Conservation (phyloP, 2,888 invertebrate species). For the Gryllus longicercus region DNA sequence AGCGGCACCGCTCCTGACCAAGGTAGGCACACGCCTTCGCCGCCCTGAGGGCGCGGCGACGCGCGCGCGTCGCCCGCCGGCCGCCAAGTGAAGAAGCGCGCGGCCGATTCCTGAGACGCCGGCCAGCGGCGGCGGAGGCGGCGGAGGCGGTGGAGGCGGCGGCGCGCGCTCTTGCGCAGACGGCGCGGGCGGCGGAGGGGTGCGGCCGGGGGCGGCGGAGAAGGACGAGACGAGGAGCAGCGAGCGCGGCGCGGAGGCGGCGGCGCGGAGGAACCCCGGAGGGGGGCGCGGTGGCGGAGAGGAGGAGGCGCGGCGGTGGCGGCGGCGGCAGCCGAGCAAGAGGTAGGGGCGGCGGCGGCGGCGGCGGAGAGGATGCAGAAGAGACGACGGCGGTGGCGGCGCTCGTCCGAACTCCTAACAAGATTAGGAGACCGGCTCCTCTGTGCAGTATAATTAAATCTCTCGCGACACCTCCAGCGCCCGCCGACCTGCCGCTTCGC, state of each 20-base stretch:
- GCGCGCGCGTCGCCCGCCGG: slow-evolving; percentile 8
- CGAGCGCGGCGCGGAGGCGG: neutral
- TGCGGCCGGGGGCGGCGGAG: slow-evolving; percentile 9
- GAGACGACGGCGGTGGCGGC: neutral
- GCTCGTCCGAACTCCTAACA: slow-evolving; percentile 6
- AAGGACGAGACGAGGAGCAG: slow-evolving; percentile 17
- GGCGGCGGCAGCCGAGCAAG: neutral
- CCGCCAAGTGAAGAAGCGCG: slow-evolving; percentile 7
- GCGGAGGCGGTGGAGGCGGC: neutral
- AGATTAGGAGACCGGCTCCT: slow-evolving; percentile 7
- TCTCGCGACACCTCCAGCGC: slow-evolving; percentile 8
- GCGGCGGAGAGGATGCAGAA: neutral
- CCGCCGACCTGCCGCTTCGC: slow-evolving; percentile 17
- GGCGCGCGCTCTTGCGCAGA: slow-evolving; percentile 17
- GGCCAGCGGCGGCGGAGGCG: neutral
- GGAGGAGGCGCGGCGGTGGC: neutral
- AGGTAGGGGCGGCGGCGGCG: neutral
- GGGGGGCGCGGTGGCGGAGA: neutral
- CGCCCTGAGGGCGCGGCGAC: neutral
- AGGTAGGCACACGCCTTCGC: neutral
- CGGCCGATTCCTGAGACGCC: slow-evolving; percentile 5
- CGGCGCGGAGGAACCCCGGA: neutral
- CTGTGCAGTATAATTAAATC: slow-evolving; percentile 17
- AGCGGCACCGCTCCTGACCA: neutral
- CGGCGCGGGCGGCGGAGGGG: slow-evolving; percentile 1